These are phyloP conservation scores for Boulengerochromis microlepis DNA, from an alignment of 2,113 vertebrate genomes.

Conservation along the genomic window DNA sequence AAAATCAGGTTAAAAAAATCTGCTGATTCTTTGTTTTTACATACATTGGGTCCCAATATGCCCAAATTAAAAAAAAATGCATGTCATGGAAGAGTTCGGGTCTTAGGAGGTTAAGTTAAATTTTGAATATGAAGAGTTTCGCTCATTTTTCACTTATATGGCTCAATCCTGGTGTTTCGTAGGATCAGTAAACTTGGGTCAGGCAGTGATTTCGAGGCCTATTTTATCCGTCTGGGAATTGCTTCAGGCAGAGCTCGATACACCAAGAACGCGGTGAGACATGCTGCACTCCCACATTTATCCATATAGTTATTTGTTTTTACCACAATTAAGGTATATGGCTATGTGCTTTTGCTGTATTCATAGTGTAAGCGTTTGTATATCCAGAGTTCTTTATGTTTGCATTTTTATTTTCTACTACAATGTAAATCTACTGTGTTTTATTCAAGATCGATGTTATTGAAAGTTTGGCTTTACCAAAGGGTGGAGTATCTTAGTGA, in stretches of 20 bases:
- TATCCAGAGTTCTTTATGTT: neutral
- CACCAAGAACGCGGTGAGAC: conserved; percentile 79
- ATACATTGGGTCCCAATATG: neutral
- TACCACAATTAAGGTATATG: neutral
- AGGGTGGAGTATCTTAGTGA: neutral
- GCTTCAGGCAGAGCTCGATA: conserved; percentile 87
- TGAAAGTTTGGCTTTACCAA: neutral
- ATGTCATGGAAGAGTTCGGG: neutral
- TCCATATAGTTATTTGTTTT: neutral
- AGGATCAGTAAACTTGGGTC: conserved; percentile 97
- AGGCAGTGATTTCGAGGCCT: conserved; percentile 96
- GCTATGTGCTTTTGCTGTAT: neutral
- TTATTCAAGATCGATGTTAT: neutral
- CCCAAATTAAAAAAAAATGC: neutral
- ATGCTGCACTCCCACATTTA: neutral
- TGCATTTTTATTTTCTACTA: neutral
- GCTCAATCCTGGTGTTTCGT: neutral
- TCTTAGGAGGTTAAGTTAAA: neutral
- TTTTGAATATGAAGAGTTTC: neutral
- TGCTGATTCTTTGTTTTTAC: neutral
- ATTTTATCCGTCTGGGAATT: conserved; percentile 91
- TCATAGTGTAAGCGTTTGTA: neutral
- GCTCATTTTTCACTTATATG: neutral
- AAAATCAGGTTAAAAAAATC: neutral
- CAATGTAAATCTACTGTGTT: neutral